phyloP scores from a whole-genome alignment of 2,888 invertebrate species.

The Antheraea assamensis region DNA sequence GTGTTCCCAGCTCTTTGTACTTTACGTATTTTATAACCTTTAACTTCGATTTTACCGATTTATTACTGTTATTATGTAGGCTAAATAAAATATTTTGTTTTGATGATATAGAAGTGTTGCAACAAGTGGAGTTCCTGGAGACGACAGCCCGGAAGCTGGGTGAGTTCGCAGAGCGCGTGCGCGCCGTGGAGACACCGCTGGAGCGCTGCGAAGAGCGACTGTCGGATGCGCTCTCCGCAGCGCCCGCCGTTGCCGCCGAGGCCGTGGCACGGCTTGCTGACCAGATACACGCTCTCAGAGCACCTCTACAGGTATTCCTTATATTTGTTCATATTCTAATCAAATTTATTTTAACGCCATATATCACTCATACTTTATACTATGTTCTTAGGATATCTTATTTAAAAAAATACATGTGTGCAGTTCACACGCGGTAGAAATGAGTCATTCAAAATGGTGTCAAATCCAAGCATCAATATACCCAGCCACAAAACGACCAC shows the following conservation, averaged over 20 bases:
- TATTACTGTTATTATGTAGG: too few species aligned
- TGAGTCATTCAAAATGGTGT: too few species aligned
- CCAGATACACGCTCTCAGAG: slow-evolving; percentile 89
- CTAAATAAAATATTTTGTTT: background rate
- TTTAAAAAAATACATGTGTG: too few species aligned
- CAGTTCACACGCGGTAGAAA: too few species aligned
- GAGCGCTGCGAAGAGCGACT: slow-evolving; percentile 93
- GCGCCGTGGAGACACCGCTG: slow-evolving; percentile 92
- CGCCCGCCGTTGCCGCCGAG: slow-evolving; percentile 90
- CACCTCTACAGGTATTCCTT: slow-evolving; percentile 82
- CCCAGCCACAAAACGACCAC: too few species aligned
- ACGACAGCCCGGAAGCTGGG: slow-evolving; percentile 90
- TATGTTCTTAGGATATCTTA: background rate
- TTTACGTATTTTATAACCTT: too few species aligned
- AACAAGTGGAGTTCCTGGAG: slow-evolving; percentile 90
- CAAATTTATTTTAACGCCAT: too few species aligned
- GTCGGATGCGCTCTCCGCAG: slow-evolving; percentile 83
- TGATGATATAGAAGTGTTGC: slow-evolving; percentile 82
- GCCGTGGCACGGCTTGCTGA: slow-evolving; percentile 92
- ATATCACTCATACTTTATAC: background rate
- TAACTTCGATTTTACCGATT: too few species aligned
- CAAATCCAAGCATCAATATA: too few species aligned
- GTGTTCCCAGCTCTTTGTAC: too few species aligned
- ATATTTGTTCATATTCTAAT: background rate
- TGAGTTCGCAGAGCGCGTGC: slow-evolving; percentile 92